Evolutionary conservation across 2,113 vertebrate genomes (phyloP).

Genomic region (Plestiodon gilberti): DNA sequence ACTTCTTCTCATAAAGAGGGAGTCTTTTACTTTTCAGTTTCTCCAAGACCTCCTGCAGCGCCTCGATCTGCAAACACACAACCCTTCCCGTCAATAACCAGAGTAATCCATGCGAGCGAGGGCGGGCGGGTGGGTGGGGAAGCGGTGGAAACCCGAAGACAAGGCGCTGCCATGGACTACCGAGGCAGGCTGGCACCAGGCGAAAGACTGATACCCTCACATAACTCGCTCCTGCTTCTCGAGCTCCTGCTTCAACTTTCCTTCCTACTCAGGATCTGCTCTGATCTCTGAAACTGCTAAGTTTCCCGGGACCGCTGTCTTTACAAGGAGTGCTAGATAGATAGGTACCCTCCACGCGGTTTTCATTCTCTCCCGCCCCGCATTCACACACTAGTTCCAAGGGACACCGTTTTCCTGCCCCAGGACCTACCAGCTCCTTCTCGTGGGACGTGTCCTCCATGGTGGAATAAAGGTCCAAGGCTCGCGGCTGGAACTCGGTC

Average conservation of each 20-base stretch:
- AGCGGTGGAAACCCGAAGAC: background rate
- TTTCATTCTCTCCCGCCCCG: too few species aligned
- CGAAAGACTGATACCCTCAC: background rate
- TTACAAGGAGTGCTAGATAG: too few species aligned
- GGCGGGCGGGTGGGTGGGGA: background rate
- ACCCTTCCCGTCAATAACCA: background rate
- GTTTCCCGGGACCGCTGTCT: background rate
- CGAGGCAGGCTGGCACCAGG: too few species aligned
- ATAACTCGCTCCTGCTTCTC: background rate
- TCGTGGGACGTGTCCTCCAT: conserved; percentile 74
- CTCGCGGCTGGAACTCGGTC: conserved; percentile 67
- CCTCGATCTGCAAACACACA: conserved; percentile 79
- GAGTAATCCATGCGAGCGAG: conserved; percentile 10
- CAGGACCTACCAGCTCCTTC: conserved; percentile 76
- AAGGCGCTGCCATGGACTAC: background rate
- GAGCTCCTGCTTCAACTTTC: background rate
- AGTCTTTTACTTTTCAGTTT: conserved; percentile 84
- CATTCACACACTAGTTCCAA: too few species aligned
- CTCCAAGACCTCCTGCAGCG: conserved; percentile 84
- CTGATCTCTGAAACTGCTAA: background rate
- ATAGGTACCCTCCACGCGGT: too few species aligned
- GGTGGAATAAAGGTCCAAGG: conserved; percentile 67
- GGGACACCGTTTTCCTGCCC: too few species aligned
- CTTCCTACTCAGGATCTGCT: background rate
- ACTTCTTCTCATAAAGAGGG: conserved; percentile 82